phyloP scores from a whole-genome alignment of 2,113 vertebrate genomes.

The Morone saxatilis region DNA sequence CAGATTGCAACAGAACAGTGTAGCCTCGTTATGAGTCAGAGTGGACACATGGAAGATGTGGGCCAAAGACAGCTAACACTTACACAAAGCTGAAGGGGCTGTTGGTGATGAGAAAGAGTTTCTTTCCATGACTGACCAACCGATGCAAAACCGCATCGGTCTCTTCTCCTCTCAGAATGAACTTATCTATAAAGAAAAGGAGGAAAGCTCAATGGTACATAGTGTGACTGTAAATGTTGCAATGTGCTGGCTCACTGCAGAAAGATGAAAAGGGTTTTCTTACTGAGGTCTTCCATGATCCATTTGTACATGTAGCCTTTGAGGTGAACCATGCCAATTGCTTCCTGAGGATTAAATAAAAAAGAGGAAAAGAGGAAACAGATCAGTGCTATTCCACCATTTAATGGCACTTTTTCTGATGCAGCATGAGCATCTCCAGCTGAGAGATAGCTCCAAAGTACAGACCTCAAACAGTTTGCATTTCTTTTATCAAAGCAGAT shows the following conservation, averaged over 20 bases:
- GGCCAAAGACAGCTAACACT: conserved; percentile 58
- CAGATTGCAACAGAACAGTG: neutral
- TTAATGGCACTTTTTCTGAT: neutral
- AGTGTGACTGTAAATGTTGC: neutral
- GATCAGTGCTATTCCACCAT: neutral
- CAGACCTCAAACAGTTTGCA: neutral
- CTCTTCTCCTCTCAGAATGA: conserved; percentile 87
- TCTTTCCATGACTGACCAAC: conserved; percentile 84
- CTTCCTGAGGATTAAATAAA: conserved; percentile 81
- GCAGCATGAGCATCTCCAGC: neutral
- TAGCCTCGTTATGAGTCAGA: conserved; percentile 2
- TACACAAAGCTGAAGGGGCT: conserved; percentile 92
- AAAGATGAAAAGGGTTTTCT: conserved; percentile 48
- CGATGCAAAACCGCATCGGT: conserved; percentile 87
- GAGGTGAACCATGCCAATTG: conserved; percentile 88
- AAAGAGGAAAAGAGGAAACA: neutral
- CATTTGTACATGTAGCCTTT: conserved; percentile 92
- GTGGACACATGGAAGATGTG: neutral
- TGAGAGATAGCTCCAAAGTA: neutral
- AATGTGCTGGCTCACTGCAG: neutral
- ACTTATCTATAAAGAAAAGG: conserved; percentile 81
- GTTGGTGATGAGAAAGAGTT: conserved; percentile 91
- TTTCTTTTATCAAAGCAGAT: conserved; percentile 5
- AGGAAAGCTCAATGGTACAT: neutral
- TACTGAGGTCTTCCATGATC: conserved; percentile 89